Base-by-base conservation (phyloP, 1,140 invertebrate genomes). In the Orius insidiosus region DNA sequence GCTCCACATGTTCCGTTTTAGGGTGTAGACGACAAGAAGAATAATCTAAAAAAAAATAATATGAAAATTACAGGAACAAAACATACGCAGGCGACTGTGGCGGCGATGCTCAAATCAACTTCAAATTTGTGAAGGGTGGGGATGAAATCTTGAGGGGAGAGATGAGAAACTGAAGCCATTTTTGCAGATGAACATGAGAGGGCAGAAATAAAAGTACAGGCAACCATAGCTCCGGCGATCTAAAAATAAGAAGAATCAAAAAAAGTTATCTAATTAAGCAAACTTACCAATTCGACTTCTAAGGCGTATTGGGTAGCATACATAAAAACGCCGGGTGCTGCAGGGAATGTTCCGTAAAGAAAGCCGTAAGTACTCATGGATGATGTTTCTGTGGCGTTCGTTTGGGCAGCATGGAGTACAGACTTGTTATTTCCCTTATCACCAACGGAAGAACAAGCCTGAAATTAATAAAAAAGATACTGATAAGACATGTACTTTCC, bases 151-250 rank as follows among this genome's bases (percentile, higher is more conserved):
- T 62, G 52, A 1, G 79, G 76, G 54, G 72, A 67, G 3, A 77
- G 58, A 31, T 60, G 75, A 43, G 75, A 78, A 15, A 88, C 68
- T 9, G 76, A 75, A 48, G 93, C 84, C 71, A 96, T 80, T 68
- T 88, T 88, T 5, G 89, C 89, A 94, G 32, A 94, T 72, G 60
- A 93, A 93, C 81, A 95, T 95, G 35, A 95, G 64, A 0, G 92
- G 1, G 86, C 90, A 8, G 88, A 90, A 31, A 95, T 63, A 59
- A 95, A 88, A 0, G 90, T 96, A 51, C 88, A 89, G 2, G 85
- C 78, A 3, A 96, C 88, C 80, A 96, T 85, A 35, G 84, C 80
- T 48, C 80, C 82, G 1, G 90, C 87, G 60, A 93, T 80, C 75
- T 87, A 30, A 9, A 32, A 13, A 16, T n/a, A n/a, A n/a, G n/a